Percentiles rank a stretch among this genome's conserved stretches.
These are phyloP conservation scores for Macrophya alboannulata DNA, from an alignment of 2,888 invertebrate genomes.

Conservation along the genomic window DNA sequence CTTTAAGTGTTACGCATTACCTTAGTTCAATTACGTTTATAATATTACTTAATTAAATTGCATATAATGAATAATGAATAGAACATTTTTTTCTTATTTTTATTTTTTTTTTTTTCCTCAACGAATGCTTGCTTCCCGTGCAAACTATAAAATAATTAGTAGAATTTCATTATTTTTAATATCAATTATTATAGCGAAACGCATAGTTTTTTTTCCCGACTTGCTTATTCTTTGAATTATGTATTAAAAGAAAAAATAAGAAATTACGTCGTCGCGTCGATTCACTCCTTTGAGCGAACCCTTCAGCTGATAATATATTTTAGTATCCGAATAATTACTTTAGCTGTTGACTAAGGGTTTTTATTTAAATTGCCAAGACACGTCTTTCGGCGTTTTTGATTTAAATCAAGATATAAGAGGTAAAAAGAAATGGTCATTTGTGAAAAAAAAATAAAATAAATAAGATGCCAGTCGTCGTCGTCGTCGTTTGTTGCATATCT, in stretches of 20 bases:
- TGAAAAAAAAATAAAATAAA: background rate
- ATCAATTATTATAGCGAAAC: background rate
- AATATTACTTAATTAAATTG: slow-evolving; percentile 40
- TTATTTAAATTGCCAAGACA: background rate
- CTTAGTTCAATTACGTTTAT: slow-evolving; percentile 65
- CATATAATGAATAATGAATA: slow-evolving; percentile 28
- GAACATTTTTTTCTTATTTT: background rate
- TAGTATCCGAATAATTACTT: background rate
- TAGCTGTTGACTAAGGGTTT: background rate
- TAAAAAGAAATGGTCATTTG: background rate
- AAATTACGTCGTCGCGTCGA: background rate
- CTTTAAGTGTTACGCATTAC: slow-evolving; percentile 57
- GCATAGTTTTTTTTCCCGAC: background rate
- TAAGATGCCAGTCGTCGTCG: background rate
- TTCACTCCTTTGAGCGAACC: slow-evolving; percentile 23
- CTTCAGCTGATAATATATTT: background rate
- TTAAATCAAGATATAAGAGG: background rate
- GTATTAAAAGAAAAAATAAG: background rate
- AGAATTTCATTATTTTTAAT: slow-evolving; percentile 41
- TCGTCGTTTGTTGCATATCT: slow-evolving; percentile 22
- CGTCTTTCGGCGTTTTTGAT: background rate
- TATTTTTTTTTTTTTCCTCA: background rate
- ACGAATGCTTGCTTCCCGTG: slow-evolving; percentile 35
- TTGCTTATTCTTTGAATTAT: background rate
- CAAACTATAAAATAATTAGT: background rate